Percentiles rank a stretch among this genome's conserved stretches.
These are phyloP conservation scores for Cetoscarus ocellatus DNA, from an alignment of 2,797 vertebrate species.

Conservation along the genomic window DNA sequence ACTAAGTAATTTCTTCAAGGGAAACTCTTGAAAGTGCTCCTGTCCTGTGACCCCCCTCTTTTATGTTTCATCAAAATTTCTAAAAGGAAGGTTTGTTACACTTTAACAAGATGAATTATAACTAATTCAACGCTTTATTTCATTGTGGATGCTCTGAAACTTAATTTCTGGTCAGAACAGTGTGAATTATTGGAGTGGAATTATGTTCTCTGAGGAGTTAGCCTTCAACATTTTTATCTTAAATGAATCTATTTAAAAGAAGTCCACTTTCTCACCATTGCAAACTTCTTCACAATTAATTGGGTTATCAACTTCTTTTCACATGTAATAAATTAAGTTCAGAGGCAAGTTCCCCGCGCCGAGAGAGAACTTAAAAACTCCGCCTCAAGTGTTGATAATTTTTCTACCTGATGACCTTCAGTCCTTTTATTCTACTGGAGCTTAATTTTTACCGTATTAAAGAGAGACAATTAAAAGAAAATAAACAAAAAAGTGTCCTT, in stretches of 20 bases:
- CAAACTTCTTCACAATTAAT: constrained; percentile 42
- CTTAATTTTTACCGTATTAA: neutral
- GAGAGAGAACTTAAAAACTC: constrained; percentile 15
- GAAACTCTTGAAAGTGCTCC: constrained; percentile 22
- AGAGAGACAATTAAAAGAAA: neutral
- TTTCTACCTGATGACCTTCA: constrained; percentile 26
- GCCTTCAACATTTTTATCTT: constrained; percentile 46
- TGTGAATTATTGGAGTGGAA: constrained; percentile 23
- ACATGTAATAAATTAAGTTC: constrained; percentile 41
- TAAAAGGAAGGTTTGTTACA: constrained; percentile 1
- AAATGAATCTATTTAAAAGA: constrained; percentile 45
- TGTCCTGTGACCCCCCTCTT: constrained; percentile 15
- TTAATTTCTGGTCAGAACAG: constrained; percentile 36
- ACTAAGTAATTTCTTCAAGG: constrained; percentile 34
- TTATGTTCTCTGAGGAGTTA: constrained; percentile 20
- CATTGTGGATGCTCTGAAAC: constrained; percentile 12
- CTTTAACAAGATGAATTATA: constrained; percentile 3
- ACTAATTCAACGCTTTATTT: constrained; percentile 13
- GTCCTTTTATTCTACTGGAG: neutral
- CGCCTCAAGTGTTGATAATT: constrained; percentile 13
- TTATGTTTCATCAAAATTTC: constrained; percentile 18
- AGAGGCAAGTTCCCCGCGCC: constrained; percentile 26
- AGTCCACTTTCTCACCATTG: constrained; percentile 29
- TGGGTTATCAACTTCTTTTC: constrained; percentile 54
- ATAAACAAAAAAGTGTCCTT: constrained; percentile 33